Base-by-base conservation (phyloP, 2,888 invertebrate genomes). In the Dryomyza anilis region DNA sequence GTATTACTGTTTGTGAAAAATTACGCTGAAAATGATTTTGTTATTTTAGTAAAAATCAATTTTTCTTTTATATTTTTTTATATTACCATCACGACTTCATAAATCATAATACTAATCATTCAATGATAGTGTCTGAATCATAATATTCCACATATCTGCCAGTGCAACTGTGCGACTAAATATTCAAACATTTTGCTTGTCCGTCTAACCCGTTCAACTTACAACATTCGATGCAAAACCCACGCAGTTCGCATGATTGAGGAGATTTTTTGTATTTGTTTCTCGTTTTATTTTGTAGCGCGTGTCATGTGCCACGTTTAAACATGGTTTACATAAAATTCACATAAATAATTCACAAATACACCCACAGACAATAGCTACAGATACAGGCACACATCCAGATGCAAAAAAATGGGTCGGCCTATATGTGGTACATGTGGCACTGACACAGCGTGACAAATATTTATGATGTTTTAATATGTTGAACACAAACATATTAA, bases 261-360 rank as follows among this genome's bases (percentile, higher is more conserved):
- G 45, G 16, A 19, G 16, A 8, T 57, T 57, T 39, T 55, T 43
- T 29, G 16, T 7, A 3, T 21, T 8, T 0, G 21, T 48, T 25
- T 23, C 14, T 2, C 39, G n/a, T 16, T 50, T 27, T 19, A 6
- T 48, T 48, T 25, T 48, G 16, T n/a, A n/a, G n/a, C n/a, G n/a
- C n/a, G n/a, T n/a, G n/a, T 14, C 29, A 12, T 21, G 55, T 21
- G 33, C 19, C 36, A 36, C 27, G 16, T 57, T 43, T 45, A 57
- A 57, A 25, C 57, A 43, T 57, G 39, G 57, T n/a, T 43, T 29
- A 57, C 57, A 57, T 57, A 43, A 57, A 57, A 57, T 43, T 27
- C 27, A 27, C 16, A 43, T 57, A 43, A 57, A 57, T 57, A 57
- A 57, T 25, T 14, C 12, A 55, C 16, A 33, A 7, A 6, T 30